These are phyloP conservation scores for Thermophis baileyi DNA, from an alignment of 2,113 vertebrate species.

Conservation along the genomic window DNA sequence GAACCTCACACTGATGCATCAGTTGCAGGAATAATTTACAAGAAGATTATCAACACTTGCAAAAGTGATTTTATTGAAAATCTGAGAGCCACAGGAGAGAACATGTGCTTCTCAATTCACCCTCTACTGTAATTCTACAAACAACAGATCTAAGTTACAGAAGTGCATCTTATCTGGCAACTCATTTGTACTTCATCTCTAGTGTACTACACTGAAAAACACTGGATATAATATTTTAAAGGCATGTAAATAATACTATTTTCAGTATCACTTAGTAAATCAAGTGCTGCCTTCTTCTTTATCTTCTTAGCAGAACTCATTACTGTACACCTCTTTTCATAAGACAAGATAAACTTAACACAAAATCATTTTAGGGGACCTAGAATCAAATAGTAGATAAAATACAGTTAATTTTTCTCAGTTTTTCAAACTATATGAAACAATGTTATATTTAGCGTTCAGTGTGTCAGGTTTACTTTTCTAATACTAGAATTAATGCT, in stretches of 20 bases:
- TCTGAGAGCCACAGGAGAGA: neutral
- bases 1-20: conserved; percentile 13
- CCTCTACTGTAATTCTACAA: neutral
- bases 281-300: conserved; percentile 61
- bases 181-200: conserved; percentile 26
- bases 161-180: conserved; percentile 13
- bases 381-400: conserved; percentile 56
- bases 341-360: conserved; percentile 65
- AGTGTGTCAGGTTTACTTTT: conserved; percentile 36
- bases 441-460: conserved; percentile 3
- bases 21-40: fast-evolving
- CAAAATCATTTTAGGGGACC: conserved; percentile 41
- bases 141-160: conserved; percentile 23
- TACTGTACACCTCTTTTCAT: conserved; percentile 65
- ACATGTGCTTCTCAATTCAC: neutral
- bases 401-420: conserved; percentile 52
- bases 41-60: neutral
- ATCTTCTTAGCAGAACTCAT: conserved; percentile 66
- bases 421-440: conserved; percentile 35
- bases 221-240: conserved; percentile 52
- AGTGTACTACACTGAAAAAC: conserved; percentile 31
- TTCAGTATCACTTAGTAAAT: conserved; percentile 66
- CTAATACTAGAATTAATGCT: conserved; percentile 35
- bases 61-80: conserved; percentile 16
- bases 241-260: conserved; percentile 63